These are phyloP conservation scores for Peromyscus californicus DNA, from an alignment of 2,113 vertebrate species.

Conservation along the genomic window DNA sequence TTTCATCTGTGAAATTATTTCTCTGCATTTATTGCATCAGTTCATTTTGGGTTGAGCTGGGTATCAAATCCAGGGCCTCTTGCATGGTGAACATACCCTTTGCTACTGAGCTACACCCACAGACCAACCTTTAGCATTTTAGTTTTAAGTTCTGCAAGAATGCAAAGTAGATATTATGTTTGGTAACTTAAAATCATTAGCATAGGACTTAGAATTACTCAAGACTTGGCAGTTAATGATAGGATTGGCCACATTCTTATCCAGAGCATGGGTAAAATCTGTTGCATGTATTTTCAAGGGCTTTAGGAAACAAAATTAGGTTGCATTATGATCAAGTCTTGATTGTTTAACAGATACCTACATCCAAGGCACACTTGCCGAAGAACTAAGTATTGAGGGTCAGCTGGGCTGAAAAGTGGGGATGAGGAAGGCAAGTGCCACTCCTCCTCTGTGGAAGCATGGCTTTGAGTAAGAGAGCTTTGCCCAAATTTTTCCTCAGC, in stretches of 20 bases:
- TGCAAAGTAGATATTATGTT: neutral
- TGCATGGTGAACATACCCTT: neutral
- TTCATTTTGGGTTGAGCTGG: neutral
- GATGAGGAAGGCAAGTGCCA: neutral
- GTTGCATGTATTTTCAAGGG: neutral
- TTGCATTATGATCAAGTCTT: neutral
- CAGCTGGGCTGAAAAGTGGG: neutral
- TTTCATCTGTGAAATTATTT: neutral
- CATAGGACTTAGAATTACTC: neutral
- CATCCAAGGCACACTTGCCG: neutral
- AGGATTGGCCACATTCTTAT: neutral
- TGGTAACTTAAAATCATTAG: neutral
- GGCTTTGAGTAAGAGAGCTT: neutral
- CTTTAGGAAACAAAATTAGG: neutral
- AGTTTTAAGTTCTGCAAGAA: slow-evolving; percentile 3
- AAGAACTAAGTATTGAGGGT: neutral
- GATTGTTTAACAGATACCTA: neutral
- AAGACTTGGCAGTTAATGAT: neutral
- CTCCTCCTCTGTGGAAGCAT: neutral
- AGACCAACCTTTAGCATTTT: neutral
- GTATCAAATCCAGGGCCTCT: neutral
- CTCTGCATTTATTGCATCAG: neutral
- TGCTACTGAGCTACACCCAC: neutral
- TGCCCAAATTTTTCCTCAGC: neutral
- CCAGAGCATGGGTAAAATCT: neutral